A percentile compares a stretch with the other conserved stretches of the same genome.
phyloP scores from a whole-genome alignment of 2,888 invertebrate species.

The Pseudococcus viburni region DNA sequence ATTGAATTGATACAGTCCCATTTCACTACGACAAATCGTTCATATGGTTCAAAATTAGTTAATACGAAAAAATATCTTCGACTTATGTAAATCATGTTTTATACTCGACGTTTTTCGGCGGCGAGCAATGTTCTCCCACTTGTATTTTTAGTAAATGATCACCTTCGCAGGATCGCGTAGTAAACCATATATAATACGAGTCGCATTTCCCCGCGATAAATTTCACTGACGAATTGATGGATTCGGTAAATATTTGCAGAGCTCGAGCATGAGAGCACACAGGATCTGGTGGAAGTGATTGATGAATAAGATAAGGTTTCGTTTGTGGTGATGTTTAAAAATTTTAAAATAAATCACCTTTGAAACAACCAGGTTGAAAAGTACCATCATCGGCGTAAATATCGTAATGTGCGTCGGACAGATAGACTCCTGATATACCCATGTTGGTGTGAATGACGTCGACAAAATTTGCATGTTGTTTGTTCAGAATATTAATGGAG shows the following conservation, averaged over 20 bases:
- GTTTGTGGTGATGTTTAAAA: no score
- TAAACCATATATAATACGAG: not conserved
- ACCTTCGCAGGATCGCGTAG: not conserved
- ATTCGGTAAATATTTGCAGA: conserved; percentile 76
- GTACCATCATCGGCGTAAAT: conserved; percentile 71
- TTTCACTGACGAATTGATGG: conserved; percentile 73
- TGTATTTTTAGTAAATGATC: not conserved
- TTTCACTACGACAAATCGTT: not conserved
- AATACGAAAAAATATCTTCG: not conserved
- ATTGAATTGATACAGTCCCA: not conserved
- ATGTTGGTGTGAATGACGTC: conserved; percentile 70
- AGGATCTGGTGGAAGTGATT: conserved; percentile 40
- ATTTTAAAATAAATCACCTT: not conserved
- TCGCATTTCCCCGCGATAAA: conserved; percentile 73
- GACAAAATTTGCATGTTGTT: conserved; percentile 70
- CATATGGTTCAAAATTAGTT: not conserved
- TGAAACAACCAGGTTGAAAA: conserved; percentile 76
- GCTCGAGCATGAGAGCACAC: conserved; percentile 77
- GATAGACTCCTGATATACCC: conserved; percentile 69
- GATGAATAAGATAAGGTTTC: no score
- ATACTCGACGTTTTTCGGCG: not conserved
- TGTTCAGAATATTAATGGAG: conserved; percentile 68
- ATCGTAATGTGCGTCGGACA: conserved; percentile 69
- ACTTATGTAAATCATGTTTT: not conserved
- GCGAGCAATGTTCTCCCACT: conserved; percentile 12